phyloP scores from a whole-genome alignment of 2,797 vertebrate species.

The Coilia nasus region DNA sequence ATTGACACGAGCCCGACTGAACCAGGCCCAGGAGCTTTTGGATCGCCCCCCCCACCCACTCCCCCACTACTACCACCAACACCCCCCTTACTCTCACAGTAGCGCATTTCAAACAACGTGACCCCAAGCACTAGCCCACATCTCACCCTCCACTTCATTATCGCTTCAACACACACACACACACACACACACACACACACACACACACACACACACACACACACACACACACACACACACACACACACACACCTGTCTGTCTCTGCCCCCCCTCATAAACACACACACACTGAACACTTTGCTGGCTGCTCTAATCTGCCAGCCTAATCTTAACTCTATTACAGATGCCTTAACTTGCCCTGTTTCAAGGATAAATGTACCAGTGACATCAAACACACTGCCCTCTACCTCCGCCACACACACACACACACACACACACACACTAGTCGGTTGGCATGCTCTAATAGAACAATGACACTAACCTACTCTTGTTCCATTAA shows the following conservation, averaged over 20 bases:
- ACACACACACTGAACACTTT: background rate
- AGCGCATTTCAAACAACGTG: constrained; percentile 16
- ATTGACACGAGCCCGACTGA: background rate
- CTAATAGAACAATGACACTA: too few relatives aligned
- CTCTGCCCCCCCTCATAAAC: background rate
- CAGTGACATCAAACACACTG: constrained; percentile 10
- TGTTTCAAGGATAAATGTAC: background rate
- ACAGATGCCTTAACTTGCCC: background rate
- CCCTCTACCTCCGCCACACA: background rate
- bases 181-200: background rate
- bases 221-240: background rate
- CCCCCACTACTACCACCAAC: too few relatives aligned
- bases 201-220: background rate
- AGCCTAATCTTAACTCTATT: background rate
- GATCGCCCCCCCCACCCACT: too few relatives aligned
- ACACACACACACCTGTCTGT: background rate
- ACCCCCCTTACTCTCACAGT: background rate
- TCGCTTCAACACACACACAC: background rate
- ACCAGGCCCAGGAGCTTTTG: background rate
- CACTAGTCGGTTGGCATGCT: background rate
- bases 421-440: background rate
- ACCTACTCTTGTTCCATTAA: background rate
- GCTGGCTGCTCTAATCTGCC: background rate
- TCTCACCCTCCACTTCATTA: background rate
- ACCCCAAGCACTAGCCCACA: background rate